Conservation (phyloP, 1,140 invertebrate species). For the Platyscapa corneri region DNA sequence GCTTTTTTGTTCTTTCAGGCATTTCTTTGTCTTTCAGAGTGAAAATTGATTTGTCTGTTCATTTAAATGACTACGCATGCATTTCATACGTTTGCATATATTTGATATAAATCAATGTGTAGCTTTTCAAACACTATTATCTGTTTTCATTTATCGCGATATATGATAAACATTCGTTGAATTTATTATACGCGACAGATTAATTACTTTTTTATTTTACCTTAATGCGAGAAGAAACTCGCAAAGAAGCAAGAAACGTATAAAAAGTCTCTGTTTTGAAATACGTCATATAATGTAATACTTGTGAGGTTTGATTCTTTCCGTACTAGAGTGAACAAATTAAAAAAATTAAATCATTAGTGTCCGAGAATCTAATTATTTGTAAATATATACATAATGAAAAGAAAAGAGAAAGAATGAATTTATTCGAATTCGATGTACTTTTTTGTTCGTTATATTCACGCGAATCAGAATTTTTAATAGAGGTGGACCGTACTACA, state of each 20-base stretch:
- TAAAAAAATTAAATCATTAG: conserved; percentile 37
- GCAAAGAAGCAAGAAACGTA: not conserved
- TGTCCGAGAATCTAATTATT: conserved; percentile 42
- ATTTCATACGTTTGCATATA: too few species aligned
- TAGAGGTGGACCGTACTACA: conserved; percentile 4
- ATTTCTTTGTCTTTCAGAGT: not conserved
- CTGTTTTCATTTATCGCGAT: too few species aligned
- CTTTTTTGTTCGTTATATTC: conserved; percentile 34
- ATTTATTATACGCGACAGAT: not conserved
- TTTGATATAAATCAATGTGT: too few species aligned
- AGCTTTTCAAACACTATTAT: too few species aligned
- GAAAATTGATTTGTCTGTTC: too few species aligned
- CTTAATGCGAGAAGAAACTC: not conserved
- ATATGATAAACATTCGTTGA: too few species aligned
- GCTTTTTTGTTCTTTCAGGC: not conserved
- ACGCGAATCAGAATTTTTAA: conserved; percentile 7
- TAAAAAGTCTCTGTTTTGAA: conserved; percentile 52
- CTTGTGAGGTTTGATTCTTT: conserved; percentile 43
- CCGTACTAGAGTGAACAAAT: conserved; percentile 31
- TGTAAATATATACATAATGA: conserved; percentile 46
- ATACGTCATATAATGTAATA: conserved; percentile 44
- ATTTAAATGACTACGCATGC: too few species aligned
- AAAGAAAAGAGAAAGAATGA: conserved; percentile 18
- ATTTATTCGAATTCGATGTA: conserved; percentile 30
- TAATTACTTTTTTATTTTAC: not conserved